Evolutionary conservation across 2,113 vertebrate genomes (phyloP), one percentile per base, ranked within the genome.

Genomic region (Bubalus kerabau): DNA sequence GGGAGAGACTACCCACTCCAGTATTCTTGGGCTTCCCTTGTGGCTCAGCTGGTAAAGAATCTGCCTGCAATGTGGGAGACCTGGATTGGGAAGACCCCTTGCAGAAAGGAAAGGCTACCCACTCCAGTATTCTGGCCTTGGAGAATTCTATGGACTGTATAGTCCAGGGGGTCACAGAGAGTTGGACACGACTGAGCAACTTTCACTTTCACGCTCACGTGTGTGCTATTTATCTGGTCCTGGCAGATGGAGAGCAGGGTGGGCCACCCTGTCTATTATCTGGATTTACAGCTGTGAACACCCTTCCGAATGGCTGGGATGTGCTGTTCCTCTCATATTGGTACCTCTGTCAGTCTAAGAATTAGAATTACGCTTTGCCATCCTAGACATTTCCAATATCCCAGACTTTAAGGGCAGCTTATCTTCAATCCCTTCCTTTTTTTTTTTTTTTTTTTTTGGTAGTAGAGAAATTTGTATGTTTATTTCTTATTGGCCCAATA

Each of bases 241-340:
- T 74, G 67, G 11, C 17, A 57, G 81, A n/a, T 13, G 0, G 57
- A 21, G n/a, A 21, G 5, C 15, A 7, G 82, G 14, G 12, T 17
- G 95, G 26, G 48, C 83, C 81, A 50, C 60, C 43, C 82, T 71
- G 54, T 40, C 16, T 71, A 2, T 87, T 54, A 17, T 82, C 96
- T 91, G 43, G 46, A 36, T 30, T 93, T 81, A 50, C 43, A 67
- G 90, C 97, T 67, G 52, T 21, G 97, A 85, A 30, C 62, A 43
- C 43, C 5, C 56, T 24, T 46, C 26, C 95, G 90, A 97, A 96
- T 48, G 96, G 52, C 36, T 30, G 60, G 80, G 76, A 98, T 95
- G 91, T 91, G 74, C 32, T 26, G 10, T 1, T 1, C 86, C 64
- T 97, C 48, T 96, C 46, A 62, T 92, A 59, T 83, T 32, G 46